Base-by-base conservation (phyloP, 2,888 invertebrate genomes). In the Cerastoderma edule region DNA sequence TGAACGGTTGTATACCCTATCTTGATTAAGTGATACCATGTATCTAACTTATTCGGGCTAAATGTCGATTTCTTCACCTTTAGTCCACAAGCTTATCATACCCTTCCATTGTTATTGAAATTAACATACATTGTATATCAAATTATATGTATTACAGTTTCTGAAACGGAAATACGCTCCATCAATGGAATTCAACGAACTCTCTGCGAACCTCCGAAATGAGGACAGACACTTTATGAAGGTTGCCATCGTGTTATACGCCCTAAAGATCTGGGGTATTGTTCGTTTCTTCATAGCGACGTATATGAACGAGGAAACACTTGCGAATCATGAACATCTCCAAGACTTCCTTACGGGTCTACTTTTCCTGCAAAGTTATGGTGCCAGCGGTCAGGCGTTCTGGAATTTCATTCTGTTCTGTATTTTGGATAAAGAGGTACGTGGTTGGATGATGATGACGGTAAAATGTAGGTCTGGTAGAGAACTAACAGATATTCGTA, bases 371-470 rank as follows among this genome's bases (percentile, higher is more conserved):
- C 80, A 80, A 56, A 80, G 80, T 60, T 80, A 80, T 24, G 80
- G 80, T 0, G 77, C 80, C 19, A 80, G 80, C 35, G 80, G 80
- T 22, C 80, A 77, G 44, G 80, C 80, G 10, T 80, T 80, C 44
- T 80, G 80, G 80, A 80, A 80, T 44, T 77, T 75, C 46, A 28
- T 80, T 8, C n/a, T 80, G 46, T 80, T 80, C 32, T 80, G 80
- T 53, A 54, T 74, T 22, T 54, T 57, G 30, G 80, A 80, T 56
- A 50, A 66, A 56, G 75, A 71, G 19, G 75, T 80, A 4, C 65
- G 80, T n/a, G n/a, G n/a, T n/a, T n/a, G n/a, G n/a, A n/a, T n/a
- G n/a, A n/a, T n/a, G n/a, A n/a, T n/a, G n/a, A n/a, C n/a, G n/a
- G n/a, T n/a, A n/a, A n/a, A n/a, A n/a, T n/a, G n/a, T n/a, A n/a